A percentile compares a stretch with the other conserved stretches of the same genome.
Evolutionary conservation across 2,888 invertebrate genomes (phyloP).

Genomic region (Morpho achilles): DNA sequence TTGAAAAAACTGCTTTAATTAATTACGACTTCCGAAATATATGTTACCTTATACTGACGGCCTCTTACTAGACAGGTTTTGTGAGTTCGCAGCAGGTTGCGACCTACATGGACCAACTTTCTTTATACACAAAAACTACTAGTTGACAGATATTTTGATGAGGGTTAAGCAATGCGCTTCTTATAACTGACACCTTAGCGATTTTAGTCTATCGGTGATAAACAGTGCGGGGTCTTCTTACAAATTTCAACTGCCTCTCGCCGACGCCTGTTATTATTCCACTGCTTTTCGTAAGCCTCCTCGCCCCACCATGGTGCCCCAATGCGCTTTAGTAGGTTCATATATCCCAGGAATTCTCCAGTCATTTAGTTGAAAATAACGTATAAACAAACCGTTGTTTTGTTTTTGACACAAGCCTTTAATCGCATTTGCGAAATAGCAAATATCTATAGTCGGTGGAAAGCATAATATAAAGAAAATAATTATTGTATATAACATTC

Average conservation of each 20-base stretch:
- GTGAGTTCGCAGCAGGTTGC: conserved; percentile 64
- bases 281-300: background rate
- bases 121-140: conserved; percentile 49
- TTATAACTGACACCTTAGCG: conserved; percentile 10
- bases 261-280: too few species aligned
- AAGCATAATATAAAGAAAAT: too few species aligned
- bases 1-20: background rate
- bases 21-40: conserved; percentile 10
- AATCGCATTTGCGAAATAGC: too few species aligned
- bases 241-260: background rate
- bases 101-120: conserved; percentile 61
- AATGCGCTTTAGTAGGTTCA: too few species aligned
- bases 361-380: too few species aligned
- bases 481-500: too few species aligned
- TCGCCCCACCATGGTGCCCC: background rate
- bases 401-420: too few species aligned
- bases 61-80: conserved; percentile 43
- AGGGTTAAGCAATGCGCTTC: conserved; percentile 23
- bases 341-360: background rate
- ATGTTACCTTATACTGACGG: conserved; percentile 14
- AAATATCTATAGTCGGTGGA: too few species aligned
- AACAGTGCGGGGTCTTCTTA: conserved; percentile 10
- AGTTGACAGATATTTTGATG: conserved; percentile 26
- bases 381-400: too few species aligned
- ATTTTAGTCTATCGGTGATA: conserved; percentile 9